phyloP scores from a whole-genome alignment of 2,113 vertebrate species.

The Tragelaphus imberbis region DNA sequence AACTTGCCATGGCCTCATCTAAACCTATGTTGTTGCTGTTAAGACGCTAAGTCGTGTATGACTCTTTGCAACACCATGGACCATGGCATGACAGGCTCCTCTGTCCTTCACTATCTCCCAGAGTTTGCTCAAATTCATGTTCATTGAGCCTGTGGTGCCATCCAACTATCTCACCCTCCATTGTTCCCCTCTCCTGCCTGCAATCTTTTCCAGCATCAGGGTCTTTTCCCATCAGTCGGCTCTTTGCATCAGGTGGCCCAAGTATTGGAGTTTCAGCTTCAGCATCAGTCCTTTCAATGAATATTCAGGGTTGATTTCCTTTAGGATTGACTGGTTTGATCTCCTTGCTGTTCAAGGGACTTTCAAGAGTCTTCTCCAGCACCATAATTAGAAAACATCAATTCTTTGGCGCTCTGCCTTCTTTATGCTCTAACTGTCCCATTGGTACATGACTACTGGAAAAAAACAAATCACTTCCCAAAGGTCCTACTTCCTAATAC shows the following conservation, averaged over 20 bases:
- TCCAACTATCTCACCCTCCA: neutral
- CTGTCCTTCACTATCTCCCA: neutral
- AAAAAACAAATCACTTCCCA: neutral
- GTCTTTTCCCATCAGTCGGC: neutral
- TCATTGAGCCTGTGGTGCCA: neutral
- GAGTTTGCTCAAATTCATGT: neutral
- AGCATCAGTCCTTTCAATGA: neutral
- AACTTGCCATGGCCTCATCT: neutral
- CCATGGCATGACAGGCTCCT: neutral
- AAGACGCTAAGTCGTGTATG: rapidly evolving
- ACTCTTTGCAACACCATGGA: neutral
- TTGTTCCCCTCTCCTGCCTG: neutral
- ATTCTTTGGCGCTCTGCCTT: neutral
- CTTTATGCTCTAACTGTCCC: neutral
- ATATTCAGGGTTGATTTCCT: neutral
- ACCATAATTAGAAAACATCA: neutral
- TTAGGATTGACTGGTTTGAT: neutral
- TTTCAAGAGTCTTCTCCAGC: neutral
- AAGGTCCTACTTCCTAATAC: neutral
- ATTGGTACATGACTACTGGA: neutral
- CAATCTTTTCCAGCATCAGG: neutral
- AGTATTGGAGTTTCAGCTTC: neutral
- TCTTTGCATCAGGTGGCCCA: neutral
- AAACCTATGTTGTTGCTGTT: neutral
- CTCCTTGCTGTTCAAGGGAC: neutral